Conservation (phyloP, 2,888 invertebrate species). For the Tetranychus truncatus region DNA sequence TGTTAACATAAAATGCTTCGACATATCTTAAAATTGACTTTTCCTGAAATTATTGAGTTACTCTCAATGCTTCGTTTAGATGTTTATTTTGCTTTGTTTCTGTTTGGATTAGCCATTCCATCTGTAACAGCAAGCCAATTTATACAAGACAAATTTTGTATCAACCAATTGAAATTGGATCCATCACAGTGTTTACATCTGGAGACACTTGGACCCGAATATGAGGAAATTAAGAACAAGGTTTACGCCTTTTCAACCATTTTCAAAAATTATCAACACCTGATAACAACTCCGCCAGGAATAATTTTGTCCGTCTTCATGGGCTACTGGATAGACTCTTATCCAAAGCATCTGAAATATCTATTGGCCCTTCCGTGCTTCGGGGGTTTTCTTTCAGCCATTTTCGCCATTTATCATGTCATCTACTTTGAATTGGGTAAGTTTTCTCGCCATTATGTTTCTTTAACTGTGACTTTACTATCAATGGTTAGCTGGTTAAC, state of each 20-base stretch:
- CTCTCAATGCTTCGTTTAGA: neutral
- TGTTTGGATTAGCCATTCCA: neutral
- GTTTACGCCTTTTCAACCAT: neutral
- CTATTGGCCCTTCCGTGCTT: neutral
- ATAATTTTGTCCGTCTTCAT: neutral
- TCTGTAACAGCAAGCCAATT: neutral
- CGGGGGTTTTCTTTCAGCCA: neutral
- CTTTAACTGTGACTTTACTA: neutral
- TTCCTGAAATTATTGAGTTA: neutral
- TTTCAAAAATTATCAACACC: neutral
- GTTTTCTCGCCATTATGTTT: neutral
- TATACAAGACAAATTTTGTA: conserved; percentile 2
- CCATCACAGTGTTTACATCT: neutral
- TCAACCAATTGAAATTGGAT: neutral
- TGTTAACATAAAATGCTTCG: neutral
- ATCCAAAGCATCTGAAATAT: neutral
- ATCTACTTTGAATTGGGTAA: neutral
- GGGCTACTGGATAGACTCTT: neutral
- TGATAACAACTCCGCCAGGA: neutral
- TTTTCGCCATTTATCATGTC: neutral
- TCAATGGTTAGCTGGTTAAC: neutral
- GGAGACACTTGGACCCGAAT: neutral
- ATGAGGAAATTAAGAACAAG: neutral
- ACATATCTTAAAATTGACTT: neutral
- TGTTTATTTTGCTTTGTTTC: neutral